Percentiles rank a stretch among this genome's conserved stretches.
phyloP scores from a whole-genome alignment of 2,113 vertebrate species.

The Panthera uncia region DNA sequence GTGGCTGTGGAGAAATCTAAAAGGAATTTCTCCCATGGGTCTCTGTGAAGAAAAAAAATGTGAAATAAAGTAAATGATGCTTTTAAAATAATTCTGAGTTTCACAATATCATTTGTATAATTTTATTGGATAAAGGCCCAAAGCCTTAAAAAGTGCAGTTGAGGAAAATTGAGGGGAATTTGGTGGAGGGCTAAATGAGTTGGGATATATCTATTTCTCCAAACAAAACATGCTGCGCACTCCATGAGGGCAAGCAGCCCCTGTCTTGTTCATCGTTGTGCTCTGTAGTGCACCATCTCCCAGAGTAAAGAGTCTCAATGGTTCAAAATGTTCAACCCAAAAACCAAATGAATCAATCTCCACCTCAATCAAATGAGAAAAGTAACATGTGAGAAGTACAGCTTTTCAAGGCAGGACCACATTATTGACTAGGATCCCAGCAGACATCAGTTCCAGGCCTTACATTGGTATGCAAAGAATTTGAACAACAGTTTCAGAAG shows the following conservation, averaged over 20 bases:
- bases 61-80: neutral
- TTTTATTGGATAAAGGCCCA: conserved; percentile 10
- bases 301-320: neutral
- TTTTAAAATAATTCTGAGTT: conserved; percentile 43
- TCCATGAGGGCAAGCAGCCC: neutral
- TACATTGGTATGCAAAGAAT: conserved; percentile 70
- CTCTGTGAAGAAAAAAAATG: neutral
- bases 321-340: neutral
- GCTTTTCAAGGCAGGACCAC: conserved; percentile 47
- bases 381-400: conserved; percentile 6
- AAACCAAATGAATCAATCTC: neutral
- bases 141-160: neutral
- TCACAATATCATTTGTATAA: neutral
- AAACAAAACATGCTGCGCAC: neutral
- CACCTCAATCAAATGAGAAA: neutral
- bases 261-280: neutral
- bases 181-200: neutral
- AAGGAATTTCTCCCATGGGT: neutral
- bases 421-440: neutral
- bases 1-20: neutral
- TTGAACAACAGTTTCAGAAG: conserved; percentile 77
- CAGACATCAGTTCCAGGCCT: neutral
- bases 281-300: neutral
- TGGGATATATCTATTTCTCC: neutral
- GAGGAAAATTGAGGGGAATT: neutral